Evolutionary conservation across 2,888 invertebrate genomes (phyloP), one percentile per base, ranked within the genome.

Genomic region (Amblyteles armatorius): DNA sequence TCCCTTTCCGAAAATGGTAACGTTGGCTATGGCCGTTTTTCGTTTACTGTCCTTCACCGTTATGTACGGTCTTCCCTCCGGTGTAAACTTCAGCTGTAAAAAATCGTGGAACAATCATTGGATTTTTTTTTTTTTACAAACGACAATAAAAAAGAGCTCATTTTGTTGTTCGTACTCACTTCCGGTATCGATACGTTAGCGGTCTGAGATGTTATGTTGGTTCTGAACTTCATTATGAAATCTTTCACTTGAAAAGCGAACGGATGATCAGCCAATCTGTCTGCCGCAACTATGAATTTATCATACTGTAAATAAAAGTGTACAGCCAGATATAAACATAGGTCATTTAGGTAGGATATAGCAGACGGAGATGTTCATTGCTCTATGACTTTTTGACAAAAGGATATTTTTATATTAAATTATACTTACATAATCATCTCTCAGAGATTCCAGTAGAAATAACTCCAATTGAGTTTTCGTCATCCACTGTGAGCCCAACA

Each of bases 1-100:
- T 16, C 99, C 99, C 29, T 98, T 97, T 13, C 96, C 96, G 84
- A 95, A 95, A 9, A 99, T 94, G n/a, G 96, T 97, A 0, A 99
- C 98, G 93, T 96, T 95, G 1, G 97, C 98, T 89, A 95, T 94
- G 0, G 97, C 96, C 82, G 94, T 94, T 94, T 98, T 98, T 84
- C 97, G 95, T 77, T 95, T 93, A 91, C 97, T 97, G 94, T 96
- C 96, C 78, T 83, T 44, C 4, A 89, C 85, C 63, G 74, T 81
- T 55, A 97, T 94, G 94, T 94, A 97, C 78, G 96, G 96, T 80
- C 96, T 94, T 19, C 97, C 97, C 90, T 97, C 95, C 85, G 95
- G 95, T 93, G 96, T 97, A 91, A 96, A 96, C 90, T 95, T 94
- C 6, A 96, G 95, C 94, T 97, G 79, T 50, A 90, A 90, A 52